phyloP scores from a whole-genome alignment of 2,888 invertebrate genomes.

The Drosophila helvetica region DNA sequence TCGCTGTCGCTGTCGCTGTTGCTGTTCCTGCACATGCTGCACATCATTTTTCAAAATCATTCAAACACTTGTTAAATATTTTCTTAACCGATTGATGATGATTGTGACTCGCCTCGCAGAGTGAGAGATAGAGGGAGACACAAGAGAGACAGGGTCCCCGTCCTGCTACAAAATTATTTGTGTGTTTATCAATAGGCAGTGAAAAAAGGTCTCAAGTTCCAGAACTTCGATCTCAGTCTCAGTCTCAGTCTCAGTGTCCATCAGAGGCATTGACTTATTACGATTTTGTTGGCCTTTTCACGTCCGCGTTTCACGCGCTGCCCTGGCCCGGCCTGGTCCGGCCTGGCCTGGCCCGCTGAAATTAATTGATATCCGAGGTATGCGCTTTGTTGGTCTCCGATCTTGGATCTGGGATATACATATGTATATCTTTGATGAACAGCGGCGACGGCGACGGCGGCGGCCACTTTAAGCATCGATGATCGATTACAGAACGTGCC shows the following conservation, averaged over 20 bases:
- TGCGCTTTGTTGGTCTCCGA: slow-evolving; percentile 64
- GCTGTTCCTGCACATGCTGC: slow-evolving; percentile 49
- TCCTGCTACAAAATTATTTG: slow-evolving; percentile 64
- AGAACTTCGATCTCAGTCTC: slow-evolving; percentile 26
- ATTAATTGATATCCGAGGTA: slow-evolving; percentile 78
- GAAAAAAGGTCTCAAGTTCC: slow-evolving; percentile 44
- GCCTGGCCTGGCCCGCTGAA: slow-evolving; percentile 49
- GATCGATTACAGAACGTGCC: slow-evolving; percentile 75
- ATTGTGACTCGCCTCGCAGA: slow-evolving; percentile 65
- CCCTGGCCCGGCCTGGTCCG: neutral
- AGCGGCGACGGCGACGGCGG: slow-evolving; percentile 43
- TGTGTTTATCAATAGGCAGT: slow-evolving; percentile 75
- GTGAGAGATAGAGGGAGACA: neutral
- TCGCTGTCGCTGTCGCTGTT: slow-evolving; percentile 37
- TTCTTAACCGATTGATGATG: slow-evolving; percentile 81
- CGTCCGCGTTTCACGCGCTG: slow-evolving; percentile 38
- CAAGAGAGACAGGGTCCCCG: slow-evolving; percentile 19
- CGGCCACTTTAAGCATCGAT: slow-evolving; percentile 70
- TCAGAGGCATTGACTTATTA: slow-evolving; percentile 74
- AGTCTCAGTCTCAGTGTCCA: slow-evolving; percentile 14
- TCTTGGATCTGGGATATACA: neutral
- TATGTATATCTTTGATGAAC: slow-evolving; percentile 29
- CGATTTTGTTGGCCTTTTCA: slow-evolving; percentile 78
- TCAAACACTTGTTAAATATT: slow-evolving; percentile 83
- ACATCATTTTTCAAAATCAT: slow-evolving; percentile 83